phyloP scores from a whole-genome alignment of 2,888 invertebrate species.

The Hypena proboscidalis region DNA sequence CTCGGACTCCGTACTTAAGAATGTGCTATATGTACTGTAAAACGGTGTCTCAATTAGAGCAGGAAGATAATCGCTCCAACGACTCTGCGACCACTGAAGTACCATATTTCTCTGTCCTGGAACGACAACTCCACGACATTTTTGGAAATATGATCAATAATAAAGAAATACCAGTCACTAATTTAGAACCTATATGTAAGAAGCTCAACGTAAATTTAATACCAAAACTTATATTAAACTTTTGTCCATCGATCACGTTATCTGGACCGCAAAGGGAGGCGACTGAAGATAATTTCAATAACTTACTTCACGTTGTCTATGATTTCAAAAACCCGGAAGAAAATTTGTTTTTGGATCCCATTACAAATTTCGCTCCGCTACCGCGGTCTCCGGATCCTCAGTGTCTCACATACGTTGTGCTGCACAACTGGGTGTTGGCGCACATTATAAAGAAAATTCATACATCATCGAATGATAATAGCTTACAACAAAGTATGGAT shows the following conservation, averaged over 20 bases:
- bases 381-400: constrained; percentile 78
- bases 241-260: constrained; percentile 87
- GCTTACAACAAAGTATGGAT: constrained; percentile 80
- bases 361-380: constrained; percentile 71
- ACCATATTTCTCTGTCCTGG: constrained; percentile 82
- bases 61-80: constrained; percentile 59
- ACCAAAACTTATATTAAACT: constrained; percentile 89
- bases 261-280: constrained; percentile 70
- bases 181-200: constrained; percentile 88
- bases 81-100: constrained; percentile 55
- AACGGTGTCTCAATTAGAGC: constrained; percentile 81
- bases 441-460: constrained; percentile 88
- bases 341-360: constrained; percentile 78
- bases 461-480: constrained; percentile 77
- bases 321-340: constrained; percentile 76
- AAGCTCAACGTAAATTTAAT: constrained; percentile 90
- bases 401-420: constrained; percentile 86
- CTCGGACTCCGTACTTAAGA: constrained; percentile 77
- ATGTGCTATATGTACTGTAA: constrained; percentile 86
- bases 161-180: constrained; percentile 87
- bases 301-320: constrained; percentile 70
- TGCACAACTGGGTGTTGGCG: constrained; percentile 89
- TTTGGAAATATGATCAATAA: constrained; percentile 89
- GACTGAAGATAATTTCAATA: constrained; percentile 69
- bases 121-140: constrained; percentile 84